A percentile compares a stretch with the other conserved stretches of the same genome.
These are phyloP conservation scores for Drosophila lacicola DNA, from an alignment of 2,888 invertebrate genomes.

Conservation along the genomic window DNA sequence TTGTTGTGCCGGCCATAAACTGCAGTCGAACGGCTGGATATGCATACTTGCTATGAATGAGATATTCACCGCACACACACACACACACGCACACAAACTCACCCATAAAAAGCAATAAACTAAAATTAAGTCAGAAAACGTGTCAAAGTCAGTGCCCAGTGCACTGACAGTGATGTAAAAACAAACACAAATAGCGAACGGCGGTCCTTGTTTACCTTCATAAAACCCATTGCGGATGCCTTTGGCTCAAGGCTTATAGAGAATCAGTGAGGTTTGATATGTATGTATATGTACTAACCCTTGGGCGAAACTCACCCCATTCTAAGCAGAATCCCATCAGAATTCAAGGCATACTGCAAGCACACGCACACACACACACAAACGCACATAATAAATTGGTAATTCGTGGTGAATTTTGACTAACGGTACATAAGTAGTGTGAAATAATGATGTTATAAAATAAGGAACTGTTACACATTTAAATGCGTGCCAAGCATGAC, in stretches of 20 bases:
- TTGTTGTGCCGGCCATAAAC: conserved; percentile 58
- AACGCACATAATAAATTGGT: conserved; percentile 21
- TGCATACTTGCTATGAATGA: conserved; percentile 20
- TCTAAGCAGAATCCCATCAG: conserved; percentile 26
- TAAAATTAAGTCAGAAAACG: conserved; percentile 83
- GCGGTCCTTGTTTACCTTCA: conserved; percentile 74
- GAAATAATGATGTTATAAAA: conserved; percentile 24
- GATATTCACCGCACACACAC: conserved; percentile 26
- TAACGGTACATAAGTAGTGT: conserved; percentile 4
- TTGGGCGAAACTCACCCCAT: conserved; percentile 24
- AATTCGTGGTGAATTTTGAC: conserved; percentile 32
- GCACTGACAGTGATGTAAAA: conserved; percentile 77
- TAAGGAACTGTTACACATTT: conserved; percentile 12
- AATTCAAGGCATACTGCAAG: conserved; percentile 12
- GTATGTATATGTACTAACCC: background rate
- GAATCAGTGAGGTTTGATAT: conserved; percentile 27
- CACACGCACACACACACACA: background rate
- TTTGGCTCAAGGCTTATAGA: conserved; percentile 5
- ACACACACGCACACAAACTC: conserved; percentile 15
- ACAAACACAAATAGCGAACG: conserved; percentile 76
- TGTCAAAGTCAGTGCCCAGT: conserved; percentile 84
- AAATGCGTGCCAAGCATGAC: conserved; percentile 4
- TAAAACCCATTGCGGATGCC: conserved; percentile 55
- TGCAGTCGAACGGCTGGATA: conserved; percentile 43
- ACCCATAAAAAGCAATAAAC: conserved; percentile 79